Conservation (phyloP, 1,140 invertebrate species). For the Lucilia cuprina region DNA sequence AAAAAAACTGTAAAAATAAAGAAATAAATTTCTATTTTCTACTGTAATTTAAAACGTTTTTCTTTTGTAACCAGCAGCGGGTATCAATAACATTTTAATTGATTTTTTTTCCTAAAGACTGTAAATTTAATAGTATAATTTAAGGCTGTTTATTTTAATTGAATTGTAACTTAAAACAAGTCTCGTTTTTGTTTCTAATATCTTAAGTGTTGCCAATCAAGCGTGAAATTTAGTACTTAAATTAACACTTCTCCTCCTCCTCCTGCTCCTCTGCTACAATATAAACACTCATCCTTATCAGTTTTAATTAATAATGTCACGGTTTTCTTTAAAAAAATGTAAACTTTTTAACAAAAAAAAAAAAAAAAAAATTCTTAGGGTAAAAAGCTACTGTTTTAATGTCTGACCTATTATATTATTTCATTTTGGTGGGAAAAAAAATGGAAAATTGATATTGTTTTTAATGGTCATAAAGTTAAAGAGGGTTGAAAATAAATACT, state of each 20-base stretch:
- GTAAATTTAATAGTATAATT: neutral
- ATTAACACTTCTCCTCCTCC: neutral
- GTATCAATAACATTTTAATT: slow-evolving; percentile 8
- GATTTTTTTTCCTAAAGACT: neutral
- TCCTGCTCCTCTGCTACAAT: neutral
- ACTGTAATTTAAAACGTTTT: neutral
- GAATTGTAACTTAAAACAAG: neutral
- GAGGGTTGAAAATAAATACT: too few species aligned
- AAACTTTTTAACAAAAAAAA: neutral
- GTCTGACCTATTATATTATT: neutral
- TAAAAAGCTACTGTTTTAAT: neutral
- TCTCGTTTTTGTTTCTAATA: neutral
- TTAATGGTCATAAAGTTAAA: neutral
- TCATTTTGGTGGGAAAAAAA: neutral
- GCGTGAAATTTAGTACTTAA: neutral
- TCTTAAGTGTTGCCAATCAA: slow-evolving; percentile 4
- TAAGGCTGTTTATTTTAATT: neutral
- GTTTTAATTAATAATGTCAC: slow-evolving; percentile 7
- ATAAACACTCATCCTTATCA: neutral
- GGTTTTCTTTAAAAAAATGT: neutral
- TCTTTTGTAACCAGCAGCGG: neutral
- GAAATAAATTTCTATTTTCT: neutral
- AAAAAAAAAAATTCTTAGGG: neutral
- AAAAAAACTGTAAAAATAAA: neutral
- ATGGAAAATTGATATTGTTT: neutral